A percentile compares a stretch with the other conserved stretches of the same genome.
Conservation (phyloP, 2,888 invertebrate species). For the Osmoderma eremita region DNA sequence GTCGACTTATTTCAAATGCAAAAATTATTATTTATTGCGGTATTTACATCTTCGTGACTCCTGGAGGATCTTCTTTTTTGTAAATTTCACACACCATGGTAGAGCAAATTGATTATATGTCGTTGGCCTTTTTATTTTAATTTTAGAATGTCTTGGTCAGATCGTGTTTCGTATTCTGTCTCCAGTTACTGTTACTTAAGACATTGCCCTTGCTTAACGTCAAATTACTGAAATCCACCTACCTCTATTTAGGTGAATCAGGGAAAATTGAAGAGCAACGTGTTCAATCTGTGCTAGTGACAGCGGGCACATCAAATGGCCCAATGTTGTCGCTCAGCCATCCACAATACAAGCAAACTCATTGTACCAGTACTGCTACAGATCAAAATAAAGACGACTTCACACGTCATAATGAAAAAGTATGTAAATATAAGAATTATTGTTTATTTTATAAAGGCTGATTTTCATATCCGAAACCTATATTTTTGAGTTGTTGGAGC, state of each 20-base stretch:
- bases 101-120: not conserved
- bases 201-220: constrained; percentile 13
- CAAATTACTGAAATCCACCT: constrained; percentile 31
- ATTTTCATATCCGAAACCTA: not conserved
- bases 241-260: constrained; percentile 48
- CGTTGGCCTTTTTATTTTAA: not conserved
- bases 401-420: constrained; percentile 59
- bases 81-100: not conserved
- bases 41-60: too few species aligned
- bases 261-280: constrained; percentile 56
- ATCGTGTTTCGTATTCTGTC: constrained; percentile 14
- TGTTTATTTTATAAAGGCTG: constrained; percentile 26
- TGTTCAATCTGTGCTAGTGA: constrained; percentile 61
- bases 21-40: too few species aligned
- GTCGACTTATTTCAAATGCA: too few species aligned
- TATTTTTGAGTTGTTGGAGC: constrained; percentile 13
- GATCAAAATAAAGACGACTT: constrained; percentile 58
- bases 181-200: constrained; percentile 29
- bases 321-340: constrained; percentile 62
- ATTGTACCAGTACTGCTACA: constrained; percentile 53
- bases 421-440: constrained; percentile 47
- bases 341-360: constrained; percentile 58
- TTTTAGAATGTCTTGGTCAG: not conserved
- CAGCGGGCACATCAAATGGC: constrained; percentile 61
- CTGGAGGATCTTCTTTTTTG: too few species aligned